Evolutionary conservation across 2,888 invertebrate species (phyloP).

Genomic region (Sympetrum striolatum): DNA sequence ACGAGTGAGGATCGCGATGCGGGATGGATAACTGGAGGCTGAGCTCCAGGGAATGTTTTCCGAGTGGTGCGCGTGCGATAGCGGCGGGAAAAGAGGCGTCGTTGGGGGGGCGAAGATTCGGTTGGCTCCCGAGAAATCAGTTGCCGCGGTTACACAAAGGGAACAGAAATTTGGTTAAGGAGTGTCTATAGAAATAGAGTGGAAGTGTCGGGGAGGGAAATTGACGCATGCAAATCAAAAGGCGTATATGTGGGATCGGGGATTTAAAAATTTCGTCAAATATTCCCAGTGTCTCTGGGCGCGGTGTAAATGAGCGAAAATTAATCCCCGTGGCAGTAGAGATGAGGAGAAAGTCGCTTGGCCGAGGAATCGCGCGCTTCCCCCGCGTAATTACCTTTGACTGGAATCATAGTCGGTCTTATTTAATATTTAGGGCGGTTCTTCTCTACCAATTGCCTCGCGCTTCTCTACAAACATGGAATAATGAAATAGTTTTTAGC

Average conservation of each 20-base stretch:
- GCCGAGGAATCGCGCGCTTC: not conserved
- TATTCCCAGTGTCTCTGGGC: not conserved
- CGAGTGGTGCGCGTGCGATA: slow-evolving; percentile 39
- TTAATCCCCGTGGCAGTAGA: not conserved
- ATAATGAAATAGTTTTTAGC: too few species aligned
- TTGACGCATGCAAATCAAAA: slow-evolving; percentile 39
- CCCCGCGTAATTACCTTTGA: too few species aligned
- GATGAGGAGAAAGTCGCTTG: not conserved
- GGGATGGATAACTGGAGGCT: slow-evolving; percentile 42
- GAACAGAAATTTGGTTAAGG: slow-evolving; percentile 41
- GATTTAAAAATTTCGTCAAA: slow-evolving; percentile 26
- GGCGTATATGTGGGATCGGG: not conserved
- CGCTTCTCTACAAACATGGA: too few species aligned
- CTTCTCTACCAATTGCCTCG: too few species aligned
- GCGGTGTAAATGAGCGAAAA: slow-evolving; percentile 1
- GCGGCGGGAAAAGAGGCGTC: not conserved
- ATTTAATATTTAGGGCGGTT: too few species aligned
- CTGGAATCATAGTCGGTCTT: too few species aligned
- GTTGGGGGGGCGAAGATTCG: not conserved
- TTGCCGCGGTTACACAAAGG: slow-evolving; percentile 41
- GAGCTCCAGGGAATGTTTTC: slow-evolving; percentile 37
- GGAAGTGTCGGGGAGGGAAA: not conserved
- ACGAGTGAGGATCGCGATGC: slow-evolving; percentile 37
- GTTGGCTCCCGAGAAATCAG: slow-evolving; percentile 14
- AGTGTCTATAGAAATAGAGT: slow-evolving; percentile 38